Percentiles rank a stretch among this genome's conserved stretches.
phyloP scores from a whole-genome alignment of 2,888 invertebrate species.

The Dryadula phaetusa region DNA sequence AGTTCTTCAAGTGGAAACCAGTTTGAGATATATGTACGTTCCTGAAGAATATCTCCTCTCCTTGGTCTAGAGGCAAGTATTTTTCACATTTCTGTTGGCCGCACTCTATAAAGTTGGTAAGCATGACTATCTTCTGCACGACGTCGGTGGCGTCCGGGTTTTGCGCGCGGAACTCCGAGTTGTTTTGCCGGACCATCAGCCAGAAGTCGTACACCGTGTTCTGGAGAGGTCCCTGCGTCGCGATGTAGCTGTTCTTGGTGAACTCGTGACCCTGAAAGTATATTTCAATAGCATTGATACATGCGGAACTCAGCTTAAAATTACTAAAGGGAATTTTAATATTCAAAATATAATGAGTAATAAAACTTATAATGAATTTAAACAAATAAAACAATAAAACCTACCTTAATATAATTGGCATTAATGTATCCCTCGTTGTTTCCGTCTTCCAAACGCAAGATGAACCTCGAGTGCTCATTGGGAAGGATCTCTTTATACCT shows the following conservation, averaged over 20 bases:
- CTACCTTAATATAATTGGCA: constrained; percentile 96
- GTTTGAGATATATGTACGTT: constrained; percentile 51
- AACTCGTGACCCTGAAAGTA: constrained; percentile 93
- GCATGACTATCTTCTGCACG: constrained; percentile 91
- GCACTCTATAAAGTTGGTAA: constrained; percentile 94
- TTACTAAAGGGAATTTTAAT: background rate
- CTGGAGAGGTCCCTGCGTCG: constrained; percentile 95
- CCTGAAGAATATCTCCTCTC: constrained; percentile 68
- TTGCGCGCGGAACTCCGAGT: constrained; percentile 57
- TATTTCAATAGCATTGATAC: constrained; percentile 3
- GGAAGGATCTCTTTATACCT: constrained; percentile 95
- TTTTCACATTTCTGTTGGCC: constrained; percentile 94
- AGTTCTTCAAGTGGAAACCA: constrained; percentile 59
- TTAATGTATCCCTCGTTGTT: constrained; percentile 92
- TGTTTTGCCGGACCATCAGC: constrained; percentile 90
- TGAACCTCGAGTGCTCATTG: constrained; percentile 93
- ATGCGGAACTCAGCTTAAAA: no score
- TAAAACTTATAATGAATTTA: no score
- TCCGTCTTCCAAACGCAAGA: constrained; percentile 82
- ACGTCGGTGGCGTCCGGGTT: constrained; percentile 40
- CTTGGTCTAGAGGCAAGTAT: constrained; percentile 89
- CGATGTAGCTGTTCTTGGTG: constrained; percentile 93
- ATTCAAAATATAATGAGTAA: no score
- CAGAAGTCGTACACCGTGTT: constrained; percentile 96
- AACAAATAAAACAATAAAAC: constrained; percentile 28